Percentiles rank a stretch among this genome's conserved stretches.
Evolutionary conservation across 2,888 invertebrate species (phyloP).

Genomic region (Beris chalybata): DNA sequence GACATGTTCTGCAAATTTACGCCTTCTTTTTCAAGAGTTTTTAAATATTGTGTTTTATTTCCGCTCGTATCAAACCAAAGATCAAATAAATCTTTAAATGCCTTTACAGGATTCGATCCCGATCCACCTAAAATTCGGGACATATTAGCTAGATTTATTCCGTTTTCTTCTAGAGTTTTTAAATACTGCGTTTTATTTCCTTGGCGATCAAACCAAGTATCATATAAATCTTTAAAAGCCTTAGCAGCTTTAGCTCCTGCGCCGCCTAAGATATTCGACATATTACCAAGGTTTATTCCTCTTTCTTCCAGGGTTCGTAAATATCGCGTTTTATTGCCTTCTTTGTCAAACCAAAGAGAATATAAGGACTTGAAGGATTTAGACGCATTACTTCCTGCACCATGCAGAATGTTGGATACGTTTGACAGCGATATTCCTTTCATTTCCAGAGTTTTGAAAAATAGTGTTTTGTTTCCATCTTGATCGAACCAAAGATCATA

Average conservation of each 20-base stretch:
- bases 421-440: neutral
- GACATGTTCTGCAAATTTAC: no score
- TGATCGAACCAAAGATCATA: no score
- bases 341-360: constrained; percentile 42
- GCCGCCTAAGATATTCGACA: neutral
- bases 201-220: no score
- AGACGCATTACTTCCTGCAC: constrained; percentile 36
- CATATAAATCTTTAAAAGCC: no score
- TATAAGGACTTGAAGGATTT: constrained; percentile 45
- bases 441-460: no score
- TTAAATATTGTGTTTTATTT: constrained; percentile 16
- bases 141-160: constrained; percentile 15
- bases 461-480: constrained; percentile 36
- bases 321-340: constrained; percentile 17
- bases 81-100: constrained; percentile 44
- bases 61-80: constrained; percentile 42
- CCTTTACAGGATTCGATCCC: constrained; percentile 39
- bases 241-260: constrained; percentile 39
- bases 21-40: neutral
- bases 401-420: constrained; percentile 23
- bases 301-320: neutral
- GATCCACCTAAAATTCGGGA: constrained; percentile 24
- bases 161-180: no score
- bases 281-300: no score
- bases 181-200: constrained; percentile 36